A percentile compares a stretch with the other conserved stretches of the same genome.
Conservation (phyloP, 2,888 invertebrate genomes). For the Chrysodeixis includens region DNA sequence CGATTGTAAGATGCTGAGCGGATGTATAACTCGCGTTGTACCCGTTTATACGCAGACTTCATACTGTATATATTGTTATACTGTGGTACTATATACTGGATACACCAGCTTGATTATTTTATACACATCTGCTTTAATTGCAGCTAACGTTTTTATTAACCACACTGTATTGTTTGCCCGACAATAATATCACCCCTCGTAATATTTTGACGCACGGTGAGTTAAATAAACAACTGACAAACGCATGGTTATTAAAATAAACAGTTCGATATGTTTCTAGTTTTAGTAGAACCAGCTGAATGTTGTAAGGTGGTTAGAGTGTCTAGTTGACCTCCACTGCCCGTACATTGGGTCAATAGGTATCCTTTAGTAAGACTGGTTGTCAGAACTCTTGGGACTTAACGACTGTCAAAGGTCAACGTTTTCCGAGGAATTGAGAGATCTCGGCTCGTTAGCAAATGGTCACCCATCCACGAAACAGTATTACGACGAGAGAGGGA, state of each 20-base stretch:
- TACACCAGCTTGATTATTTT: slow-evolving; percentile 38
- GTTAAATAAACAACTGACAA: too few species aligned
- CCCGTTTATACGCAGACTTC: too few species aligned
- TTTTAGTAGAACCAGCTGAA: background rate
- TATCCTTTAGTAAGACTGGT: background rate
- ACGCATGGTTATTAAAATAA: background rate
- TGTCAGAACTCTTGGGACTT: slow-evolving; percentile 6
- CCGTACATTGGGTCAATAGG: background rate
- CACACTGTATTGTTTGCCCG: background rate
- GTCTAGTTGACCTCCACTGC: background rate
- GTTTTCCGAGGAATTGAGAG: background rate
- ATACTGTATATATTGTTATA: too few species aligned
- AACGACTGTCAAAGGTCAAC: background rate
- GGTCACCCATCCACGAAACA: background rate
- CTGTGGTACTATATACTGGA: slow-evolving; percentile 38
- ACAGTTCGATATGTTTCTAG: background rate
- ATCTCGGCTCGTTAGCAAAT: background rate
- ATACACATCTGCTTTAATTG: slow-evolving; percentile 27
- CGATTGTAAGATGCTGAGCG: too few species aligned
- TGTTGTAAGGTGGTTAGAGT: background rate
- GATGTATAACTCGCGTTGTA: too few species aligned
- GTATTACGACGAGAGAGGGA: background rate
- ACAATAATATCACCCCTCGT: background rate
- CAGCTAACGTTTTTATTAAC: background rate
- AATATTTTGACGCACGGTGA: background rate